phyloP scores from a whole-genome alignment of 2,888 invertebrate genomes.

The Dryomyza anilis region DNA sequence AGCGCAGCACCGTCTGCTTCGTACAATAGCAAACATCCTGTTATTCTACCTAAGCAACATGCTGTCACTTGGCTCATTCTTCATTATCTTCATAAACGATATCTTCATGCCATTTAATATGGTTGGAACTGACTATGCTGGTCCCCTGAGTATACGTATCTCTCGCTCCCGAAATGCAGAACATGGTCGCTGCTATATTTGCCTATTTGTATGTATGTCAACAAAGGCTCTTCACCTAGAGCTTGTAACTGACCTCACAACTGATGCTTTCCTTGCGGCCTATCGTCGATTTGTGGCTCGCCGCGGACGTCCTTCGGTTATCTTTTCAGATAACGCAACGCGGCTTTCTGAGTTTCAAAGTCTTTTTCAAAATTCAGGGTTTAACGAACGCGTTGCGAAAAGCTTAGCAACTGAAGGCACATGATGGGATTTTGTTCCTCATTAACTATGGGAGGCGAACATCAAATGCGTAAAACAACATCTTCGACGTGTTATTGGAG shows the following conservation, averaged over 20 bases:
- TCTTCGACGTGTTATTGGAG: conserved; percentile 4
- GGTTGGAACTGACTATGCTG: conserved; percentile 26
- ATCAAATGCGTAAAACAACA: conserved; percentile 12
- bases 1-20: no score
- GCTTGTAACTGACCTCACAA: conserved; percentile 26
- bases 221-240: conserved; percentile 32
- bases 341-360: conserved; percentile 2
- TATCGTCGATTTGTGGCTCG: conserved; percentile 26
- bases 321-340: conserved; percentile 22
- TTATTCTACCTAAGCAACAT: no score
- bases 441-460: conserved; percentile 15
- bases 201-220: no score
- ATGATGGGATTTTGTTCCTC: conserved; percentile 12
- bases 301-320: conserved; percentile 21
- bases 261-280: conserved; percentile 27
- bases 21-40: no score
- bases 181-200: conserved; percentile 29
- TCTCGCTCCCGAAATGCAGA: conserved; percentile 24
- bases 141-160: conserved; percentile 20
- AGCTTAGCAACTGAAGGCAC: background rate
- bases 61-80: no score
- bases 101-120: conserved; percentile 4
- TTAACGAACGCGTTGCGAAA: background rate
- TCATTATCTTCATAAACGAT: background rate
- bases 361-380: background rate